Conservation (phyloP, 2,888 invertebrate genomes). For the Mesorhabditis spiculigera region DNA sequence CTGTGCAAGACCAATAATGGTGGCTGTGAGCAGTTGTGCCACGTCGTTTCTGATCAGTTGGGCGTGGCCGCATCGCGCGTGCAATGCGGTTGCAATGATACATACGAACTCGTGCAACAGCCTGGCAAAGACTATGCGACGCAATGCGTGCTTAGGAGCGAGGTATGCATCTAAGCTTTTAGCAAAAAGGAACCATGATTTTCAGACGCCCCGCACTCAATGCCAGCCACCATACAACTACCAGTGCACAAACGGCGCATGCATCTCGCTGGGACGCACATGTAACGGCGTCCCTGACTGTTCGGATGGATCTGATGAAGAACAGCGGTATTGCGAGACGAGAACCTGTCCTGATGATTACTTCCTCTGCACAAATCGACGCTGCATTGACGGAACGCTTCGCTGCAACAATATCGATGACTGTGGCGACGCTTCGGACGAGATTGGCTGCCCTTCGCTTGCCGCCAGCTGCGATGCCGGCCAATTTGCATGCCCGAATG, state of each 20-base stretch:
- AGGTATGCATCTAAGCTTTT: neutral
- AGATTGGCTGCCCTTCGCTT: slow-evolving; percentile 73
- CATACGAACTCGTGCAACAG: slow-evolving; percentile 77
- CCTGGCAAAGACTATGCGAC: slow-evolving; percentile 50
- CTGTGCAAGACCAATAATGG: slow-evolving; percentile 82
- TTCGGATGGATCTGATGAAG: slow-evolving; percentile 88
- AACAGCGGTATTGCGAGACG: slow-evolving; percentile 68
- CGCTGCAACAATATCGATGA: slow-evolving; percentile 77
- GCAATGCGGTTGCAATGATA: slow-evolving; percentile 86
- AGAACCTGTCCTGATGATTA: slow-evolving; percentile 56
- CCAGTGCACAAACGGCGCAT: slow-evolving; percentile 61
- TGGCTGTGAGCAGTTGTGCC: slow-evolving; percentile 73
- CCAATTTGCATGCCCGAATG: slow-evolving; percentile 89
- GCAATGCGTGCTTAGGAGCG: slow-evolving; percentile 47
- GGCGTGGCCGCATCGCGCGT: slow-evolving; percentile 62
- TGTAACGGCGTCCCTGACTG: slow-evolving; percentile 84
- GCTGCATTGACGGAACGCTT: slow-evolving; percentile 75
- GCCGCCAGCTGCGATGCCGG: slow-evolving; percentile 73
- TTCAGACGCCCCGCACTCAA: slow-evolving; percentile 16
- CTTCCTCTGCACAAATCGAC: slow-evolving; percentile 61
- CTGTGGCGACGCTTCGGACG: slow-evolving; percentile 94
- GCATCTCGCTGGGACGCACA: slow-evolving; percentile 83
- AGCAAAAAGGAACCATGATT: neutral
- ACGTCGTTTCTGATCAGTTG: slow-evolving; percentile 34
- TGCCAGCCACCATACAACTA: slow-evolving; percentile 57